phyloP scores from a whole-genome alignment of 2,797 vertebrate genomes.

The Enteromius thamalakanensis region DNA sequence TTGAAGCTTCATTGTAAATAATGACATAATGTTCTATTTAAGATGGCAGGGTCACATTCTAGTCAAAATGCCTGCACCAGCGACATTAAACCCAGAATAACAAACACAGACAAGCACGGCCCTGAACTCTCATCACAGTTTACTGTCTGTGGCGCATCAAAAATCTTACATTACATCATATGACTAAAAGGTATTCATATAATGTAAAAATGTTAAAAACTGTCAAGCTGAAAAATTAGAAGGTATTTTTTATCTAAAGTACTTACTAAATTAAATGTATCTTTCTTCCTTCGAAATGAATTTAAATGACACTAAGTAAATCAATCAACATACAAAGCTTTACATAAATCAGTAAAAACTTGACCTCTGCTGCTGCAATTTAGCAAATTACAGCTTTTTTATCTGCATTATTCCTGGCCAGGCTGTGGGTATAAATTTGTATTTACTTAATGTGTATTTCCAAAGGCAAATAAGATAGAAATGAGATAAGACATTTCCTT shows the following conservation, averaged over 20 bases:
- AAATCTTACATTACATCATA: conserved; percentile 33
- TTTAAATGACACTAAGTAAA: conserved; percentile 65
- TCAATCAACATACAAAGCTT: conserved; percentile 67
- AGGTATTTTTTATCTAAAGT: conserved; percentile 19
- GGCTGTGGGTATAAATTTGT: neutral
- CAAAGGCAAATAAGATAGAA: neutral
- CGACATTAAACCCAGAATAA: conserved; percentile 14
- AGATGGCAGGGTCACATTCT: conserved; percentile 2
- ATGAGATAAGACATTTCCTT: neutral
- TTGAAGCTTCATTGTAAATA: conserved; percentile 10
- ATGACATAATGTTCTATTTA: conserved; percentile 10
- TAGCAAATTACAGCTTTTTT: conserved; percentile 48
- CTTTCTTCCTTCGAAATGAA: conserved; percentile 62
- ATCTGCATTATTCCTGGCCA: neutral
- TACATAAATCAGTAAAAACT: conserved; percentile 56
- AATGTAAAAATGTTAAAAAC: conserved; percentile 66
- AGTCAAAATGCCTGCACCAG: neutral
- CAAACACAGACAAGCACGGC: conserved; percentile 23
- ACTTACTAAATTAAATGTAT: conserved; percentile 27
- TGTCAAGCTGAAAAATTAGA: conserved; percentile 30
- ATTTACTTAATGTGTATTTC: neutral
- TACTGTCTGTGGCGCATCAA: conserved; percentile 19
- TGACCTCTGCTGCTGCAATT: conserved; percentile 36
- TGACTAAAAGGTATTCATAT: conserved; percentile 47
- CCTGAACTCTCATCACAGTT: neutral